Conservation (phyloP, 1,140 invertebrate genomes). For the Drosophila neocordata region DNA sequence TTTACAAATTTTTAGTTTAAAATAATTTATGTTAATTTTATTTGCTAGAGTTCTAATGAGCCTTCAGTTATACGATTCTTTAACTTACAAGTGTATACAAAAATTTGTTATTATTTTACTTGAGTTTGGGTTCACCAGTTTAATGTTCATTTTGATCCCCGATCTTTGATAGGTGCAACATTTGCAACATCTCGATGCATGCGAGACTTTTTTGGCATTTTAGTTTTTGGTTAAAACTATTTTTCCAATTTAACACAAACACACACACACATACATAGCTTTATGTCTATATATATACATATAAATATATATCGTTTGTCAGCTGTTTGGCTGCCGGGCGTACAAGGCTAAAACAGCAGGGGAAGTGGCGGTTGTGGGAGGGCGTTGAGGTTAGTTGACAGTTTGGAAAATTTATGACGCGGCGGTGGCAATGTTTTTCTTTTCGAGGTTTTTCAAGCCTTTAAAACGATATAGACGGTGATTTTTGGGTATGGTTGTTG, state of each 20-base stretch:
- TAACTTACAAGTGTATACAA: background rate
- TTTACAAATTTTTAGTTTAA: too few relatives aligned
- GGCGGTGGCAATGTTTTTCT: constrained; percentile 52
- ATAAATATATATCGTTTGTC: constrained; percentile 67
- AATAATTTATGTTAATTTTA: too few relatives aligned
- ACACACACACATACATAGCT: background rate
- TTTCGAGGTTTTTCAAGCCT: constrained; percentile 31
- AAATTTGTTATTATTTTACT: constrained; percentile 34
- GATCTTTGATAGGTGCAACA: constrained; percentile 63
- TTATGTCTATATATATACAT: constrained; percentile 21
- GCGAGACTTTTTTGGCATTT: constrained; percentile 76
- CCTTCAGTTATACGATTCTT: too few relatives aligned
- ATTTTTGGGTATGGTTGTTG: constrained; percentile 6
- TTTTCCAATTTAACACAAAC: constrained; percentile 22
- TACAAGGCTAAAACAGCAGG: constrained; percentile 32
- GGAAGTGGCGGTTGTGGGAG: constrained; percentile 31
- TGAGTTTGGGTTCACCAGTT: constrained; percentile 23
- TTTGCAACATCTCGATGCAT: constrained; percentile 52
- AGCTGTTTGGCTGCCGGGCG: constrained; percentile 57
- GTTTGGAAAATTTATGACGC: constrained; percentile 73
- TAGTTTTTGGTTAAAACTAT: constrained; percentile 30
- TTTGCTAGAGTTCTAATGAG: too few relatives aligned
- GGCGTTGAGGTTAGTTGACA: constrained; percentile 60
- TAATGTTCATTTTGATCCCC: constrained; percentile 33
- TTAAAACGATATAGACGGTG: constrained; percentile 16